phyloP scores from a whole-genome alignment of 2,797 vertebrate genomes.

The Nasua narica region DNA sequence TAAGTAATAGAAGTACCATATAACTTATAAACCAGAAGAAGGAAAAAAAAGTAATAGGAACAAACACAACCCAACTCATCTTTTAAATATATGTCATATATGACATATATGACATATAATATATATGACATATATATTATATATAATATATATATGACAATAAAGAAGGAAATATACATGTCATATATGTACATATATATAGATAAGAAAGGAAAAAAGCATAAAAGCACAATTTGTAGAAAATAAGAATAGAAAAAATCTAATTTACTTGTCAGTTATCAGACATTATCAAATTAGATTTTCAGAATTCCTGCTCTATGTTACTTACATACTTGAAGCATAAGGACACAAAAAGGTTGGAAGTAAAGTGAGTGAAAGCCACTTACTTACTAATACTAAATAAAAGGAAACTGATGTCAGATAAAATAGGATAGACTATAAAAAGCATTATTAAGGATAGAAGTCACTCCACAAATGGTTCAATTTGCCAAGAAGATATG shows the following conservation, averaged over 20 bases:
- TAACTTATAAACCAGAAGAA: neutral
- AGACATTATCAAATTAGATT: neutral
- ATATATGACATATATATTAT: too few relatives aligned
- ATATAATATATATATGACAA: too few relatives aligned
- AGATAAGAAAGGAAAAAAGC: neutral
- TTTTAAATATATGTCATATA: neutral
- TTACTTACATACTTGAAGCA: neutral
- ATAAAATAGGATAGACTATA: neutral
- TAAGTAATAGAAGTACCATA: neutral
- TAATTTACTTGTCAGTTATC: neutral
- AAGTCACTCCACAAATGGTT: neutral
- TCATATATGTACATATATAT: neutral
- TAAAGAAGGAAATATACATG: neutral
- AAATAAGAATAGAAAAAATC: neutral
- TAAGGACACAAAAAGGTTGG: neutral
- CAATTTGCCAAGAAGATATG: neutral
- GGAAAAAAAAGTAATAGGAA: neutral
- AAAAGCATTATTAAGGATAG: neutral
- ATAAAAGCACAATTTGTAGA: neutral
- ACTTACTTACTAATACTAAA: neutral
- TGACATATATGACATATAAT: too few relatives aligned
- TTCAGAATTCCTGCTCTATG: neutral
- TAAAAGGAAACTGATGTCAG: neutral
- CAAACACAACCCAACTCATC: neutral
- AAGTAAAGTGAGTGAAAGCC: neutral